Conservation (phyloP, 1,140 invertebrate species). For the Leptinotarsa undecemlineata region DNA sequence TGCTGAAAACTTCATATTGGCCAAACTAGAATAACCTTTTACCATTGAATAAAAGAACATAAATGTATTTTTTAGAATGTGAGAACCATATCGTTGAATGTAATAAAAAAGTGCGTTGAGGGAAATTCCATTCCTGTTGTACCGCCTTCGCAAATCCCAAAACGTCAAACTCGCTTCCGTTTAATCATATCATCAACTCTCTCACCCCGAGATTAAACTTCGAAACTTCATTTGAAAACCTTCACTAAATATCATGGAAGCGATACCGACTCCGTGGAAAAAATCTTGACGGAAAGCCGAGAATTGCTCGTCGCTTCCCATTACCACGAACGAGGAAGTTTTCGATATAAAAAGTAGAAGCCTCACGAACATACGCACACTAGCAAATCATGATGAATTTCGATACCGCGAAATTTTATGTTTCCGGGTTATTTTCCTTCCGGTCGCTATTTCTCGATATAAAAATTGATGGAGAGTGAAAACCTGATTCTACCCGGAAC, state of each 20-base stretch:
- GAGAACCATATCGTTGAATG: too few species aligned
- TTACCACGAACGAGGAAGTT: slow-evolving; percentile 9
- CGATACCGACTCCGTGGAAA: neutral
- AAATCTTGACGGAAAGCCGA: slow-evolving; percentile 1
- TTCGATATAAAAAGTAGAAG: slow-evolving; percentile 7
- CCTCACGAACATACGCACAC: neutral
- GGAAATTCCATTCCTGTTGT: too few species aligned
- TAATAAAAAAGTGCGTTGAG: too few species aligned
- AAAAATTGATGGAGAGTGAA: slow-evolving; percentile 16
- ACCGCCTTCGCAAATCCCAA: neutral
- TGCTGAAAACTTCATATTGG: too few species aligned
- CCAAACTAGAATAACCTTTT: too few species aligned
- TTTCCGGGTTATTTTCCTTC: slow-evolving; percentile 14
- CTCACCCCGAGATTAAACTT: neutral
- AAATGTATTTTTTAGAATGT: too few species aligned
- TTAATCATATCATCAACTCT: neutral
- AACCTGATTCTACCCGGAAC: neutral
- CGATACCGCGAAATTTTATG: slow-evolving; percentile 10
- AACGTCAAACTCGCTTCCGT: neutral
- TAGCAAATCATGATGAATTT: slow-evolving; percentile 7
- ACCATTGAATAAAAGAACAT: too few species aligned
- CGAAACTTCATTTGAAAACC: neutral
- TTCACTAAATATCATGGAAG: neutral
- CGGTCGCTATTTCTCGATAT: slow-evolving; percentile 2
- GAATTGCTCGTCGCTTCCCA: neutral